These are phyloP conservation scores for Gymnocypris eckloni DNA, from an alignment of 2,797 vertebrate genomes.

Conservation along the genomic window DNA sequence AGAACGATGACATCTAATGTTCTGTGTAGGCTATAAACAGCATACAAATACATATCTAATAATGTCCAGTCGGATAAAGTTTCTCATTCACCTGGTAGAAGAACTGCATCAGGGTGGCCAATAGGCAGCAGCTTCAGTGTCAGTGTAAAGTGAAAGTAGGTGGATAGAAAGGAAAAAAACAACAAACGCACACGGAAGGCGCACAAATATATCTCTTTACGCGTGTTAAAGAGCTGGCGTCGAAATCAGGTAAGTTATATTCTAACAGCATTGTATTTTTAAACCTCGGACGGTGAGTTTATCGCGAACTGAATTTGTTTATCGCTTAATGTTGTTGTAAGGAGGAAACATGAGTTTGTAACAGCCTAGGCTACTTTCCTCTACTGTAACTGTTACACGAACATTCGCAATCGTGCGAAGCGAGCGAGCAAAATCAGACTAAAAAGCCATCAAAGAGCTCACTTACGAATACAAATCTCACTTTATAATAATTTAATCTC, in stretches of 20 bases:
- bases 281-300: not conserved
- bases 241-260: slow-evolving; percentile 41
- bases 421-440: not conserved
- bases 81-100: not conserved
- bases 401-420: not conserved
- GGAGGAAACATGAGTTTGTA: slow-evolving; percentile 7
- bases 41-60: not conserved
- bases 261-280: not conserved
- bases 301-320: not conserved
- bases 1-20: not conserved
- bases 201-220: slow-evolving; percentile 43
- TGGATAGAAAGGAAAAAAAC: slow-evolving; percentile 13
- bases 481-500: not conserved
- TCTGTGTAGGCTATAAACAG: not conserved
- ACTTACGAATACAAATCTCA: not conserved
- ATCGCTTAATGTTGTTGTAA: not conserved
- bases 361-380: slow-evolving; percentile 1
- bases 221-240: slow-evolving; percentile 53
- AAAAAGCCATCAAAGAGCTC: not conserved
- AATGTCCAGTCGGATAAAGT: not conserved
- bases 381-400: not conserved
- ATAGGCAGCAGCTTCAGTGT: slow-evolving; percentile 2
- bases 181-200: slow-evolving; percentile 54
- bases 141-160: slow-evolving; percentile 59
- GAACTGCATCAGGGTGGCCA: not conserved